A percentile compares a stretch with the other conserved stretches of the same genome.
phyloP scores from a whole-genome alignment of 37 sponge, comb jelly and placozoan species.

The Axinella damicornis region DNA sequence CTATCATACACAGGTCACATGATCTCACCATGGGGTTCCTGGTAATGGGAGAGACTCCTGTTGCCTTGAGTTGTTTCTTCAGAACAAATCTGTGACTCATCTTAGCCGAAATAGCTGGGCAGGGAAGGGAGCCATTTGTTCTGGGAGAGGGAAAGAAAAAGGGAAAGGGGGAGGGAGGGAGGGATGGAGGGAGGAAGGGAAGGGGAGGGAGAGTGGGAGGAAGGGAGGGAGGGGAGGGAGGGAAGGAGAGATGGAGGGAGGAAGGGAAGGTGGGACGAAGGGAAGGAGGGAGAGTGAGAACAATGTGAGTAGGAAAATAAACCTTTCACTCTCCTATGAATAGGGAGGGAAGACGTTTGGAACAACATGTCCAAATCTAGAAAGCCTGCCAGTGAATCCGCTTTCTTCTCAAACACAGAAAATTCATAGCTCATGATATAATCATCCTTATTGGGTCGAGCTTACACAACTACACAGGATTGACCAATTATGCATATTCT shows the following conservation, averaged over 20 bases:
- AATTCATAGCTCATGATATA: too few species aligned
- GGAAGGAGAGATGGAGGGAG: not conserved
- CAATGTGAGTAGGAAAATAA: too few species aligned
- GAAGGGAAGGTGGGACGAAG: not conserved
- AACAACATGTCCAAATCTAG: too few species aligned
- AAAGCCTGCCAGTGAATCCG: too few species aligned
- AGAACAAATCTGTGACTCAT: conserved; percentile 68
- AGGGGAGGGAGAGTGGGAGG: not conserved
- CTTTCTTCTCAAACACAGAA: too few species aligned
- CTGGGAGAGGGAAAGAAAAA: conserved; percentile 19
- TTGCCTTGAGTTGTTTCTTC: conserved; percentile 57
- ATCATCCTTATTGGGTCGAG: too few species aligned
- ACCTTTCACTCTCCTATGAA: too few species aligned
- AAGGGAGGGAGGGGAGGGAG: not conserved
- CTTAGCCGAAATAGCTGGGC: conserved; percentile 69
- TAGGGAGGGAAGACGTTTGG: too few species aligned
- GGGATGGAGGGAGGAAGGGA: not conserved
- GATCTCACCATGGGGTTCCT: conserved; percentile 37
- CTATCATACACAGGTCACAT: too few species aligned
- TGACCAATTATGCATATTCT: too few species aligned
- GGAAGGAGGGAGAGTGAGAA: too few species aligned
- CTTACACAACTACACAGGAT: too few species aligned
- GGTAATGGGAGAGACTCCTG: conserved; percentile 69
- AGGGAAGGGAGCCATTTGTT: conserved; percentile 80
- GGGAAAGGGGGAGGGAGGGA: not conserved